A percentile compares a stretch with the other conserved stretches of the same genome.
phyloP scores from a whole-genome alignment of 1,140 invertebrate species.

The Eriocheir sinensis region DNA sequence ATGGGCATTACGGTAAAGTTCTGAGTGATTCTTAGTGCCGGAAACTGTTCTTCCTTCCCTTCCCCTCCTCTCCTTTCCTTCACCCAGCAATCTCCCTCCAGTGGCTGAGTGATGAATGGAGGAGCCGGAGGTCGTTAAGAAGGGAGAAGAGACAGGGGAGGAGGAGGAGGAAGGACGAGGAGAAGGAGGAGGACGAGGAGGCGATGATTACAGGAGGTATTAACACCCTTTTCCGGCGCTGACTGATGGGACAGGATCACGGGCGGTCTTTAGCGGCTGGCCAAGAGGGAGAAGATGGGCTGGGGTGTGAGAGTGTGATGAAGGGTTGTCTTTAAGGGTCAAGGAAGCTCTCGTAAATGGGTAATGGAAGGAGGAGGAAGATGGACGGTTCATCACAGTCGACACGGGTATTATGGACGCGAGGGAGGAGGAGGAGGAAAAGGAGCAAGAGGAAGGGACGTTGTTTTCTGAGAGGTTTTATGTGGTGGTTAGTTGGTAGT shows the following conservation, averaged over 20 bases:
- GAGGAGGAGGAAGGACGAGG: background rate
- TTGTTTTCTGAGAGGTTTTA: no score
- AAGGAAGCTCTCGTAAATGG: background rate
- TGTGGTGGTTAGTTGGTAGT: no score
- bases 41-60: no score
- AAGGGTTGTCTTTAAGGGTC: background rate
- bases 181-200: background rate
- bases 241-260: background rate
- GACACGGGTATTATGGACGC: background rate
- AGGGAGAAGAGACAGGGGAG: slow-evolving; percentile 6
- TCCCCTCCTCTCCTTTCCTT: background rate
- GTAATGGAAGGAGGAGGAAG: background rate
- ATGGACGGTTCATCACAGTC: background rate
- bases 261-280: background rate
- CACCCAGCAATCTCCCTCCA: background rate
- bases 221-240: background rate
- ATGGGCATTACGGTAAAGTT: no score
- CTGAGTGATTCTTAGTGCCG: no score
- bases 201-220: background rate
- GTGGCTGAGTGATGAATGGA: background rate
- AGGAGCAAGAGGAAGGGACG: background rate
- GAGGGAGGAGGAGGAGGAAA: slow-evolving; percentile 5
- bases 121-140: background rate
- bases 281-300: background rate
- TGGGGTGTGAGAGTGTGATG: background rate